Evolutionary conservation across 2,797 vertebrate genomes (phyloP).

Genomic region (Scomberomorus guttatus): DNA sequence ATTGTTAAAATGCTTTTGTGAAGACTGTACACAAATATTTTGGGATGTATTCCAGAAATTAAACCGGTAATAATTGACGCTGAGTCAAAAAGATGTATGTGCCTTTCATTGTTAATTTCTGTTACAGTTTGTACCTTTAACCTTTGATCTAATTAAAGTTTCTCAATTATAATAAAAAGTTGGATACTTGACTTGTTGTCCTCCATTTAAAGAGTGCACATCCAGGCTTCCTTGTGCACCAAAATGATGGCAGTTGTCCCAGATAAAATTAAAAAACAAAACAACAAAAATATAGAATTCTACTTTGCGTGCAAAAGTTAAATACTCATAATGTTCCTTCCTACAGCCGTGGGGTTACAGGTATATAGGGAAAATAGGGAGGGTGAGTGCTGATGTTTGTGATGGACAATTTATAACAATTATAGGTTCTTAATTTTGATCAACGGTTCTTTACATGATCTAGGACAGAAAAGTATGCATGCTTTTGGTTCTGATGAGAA

Average conservation of each 20-base stretch:
- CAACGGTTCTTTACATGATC: background rate
- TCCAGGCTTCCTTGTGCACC: background rate
- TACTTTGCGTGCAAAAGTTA: background rate
- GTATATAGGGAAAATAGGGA: too few species aligned
- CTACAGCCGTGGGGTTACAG: background rate
- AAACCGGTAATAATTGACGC: too few species aligned
- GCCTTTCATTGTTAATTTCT: background rate
- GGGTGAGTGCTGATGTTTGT: too few species aligned
- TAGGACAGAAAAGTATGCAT: background rate
- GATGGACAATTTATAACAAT: background rate
- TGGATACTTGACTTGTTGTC: background rate
- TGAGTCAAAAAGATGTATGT: too few species aligned
- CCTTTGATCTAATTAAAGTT: background rate
- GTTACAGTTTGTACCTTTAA: background rate
- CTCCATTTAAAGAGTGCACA: constrained; percentile 1
- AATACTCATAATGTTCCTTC: background rate
- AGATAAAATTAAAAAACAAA: background rate
- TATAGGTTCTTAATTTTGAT: background rate
- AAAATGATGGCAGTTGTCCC: background rate
- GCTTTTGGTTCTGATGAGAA: background rate
- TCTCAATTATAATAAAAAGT: background rate
- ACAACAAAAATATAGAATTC: too few species aligned
- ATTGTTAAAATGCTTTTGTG: background rate
- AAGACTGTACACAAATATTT: too few species aligned
- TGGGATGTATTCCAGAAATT: background rate